A percentile compares a stretch with the other conserved stretches of the same genome.
Conservation (phyloP, 2,797 vertebrate genomes). For the Syngnathus rostellatus region DNA sequence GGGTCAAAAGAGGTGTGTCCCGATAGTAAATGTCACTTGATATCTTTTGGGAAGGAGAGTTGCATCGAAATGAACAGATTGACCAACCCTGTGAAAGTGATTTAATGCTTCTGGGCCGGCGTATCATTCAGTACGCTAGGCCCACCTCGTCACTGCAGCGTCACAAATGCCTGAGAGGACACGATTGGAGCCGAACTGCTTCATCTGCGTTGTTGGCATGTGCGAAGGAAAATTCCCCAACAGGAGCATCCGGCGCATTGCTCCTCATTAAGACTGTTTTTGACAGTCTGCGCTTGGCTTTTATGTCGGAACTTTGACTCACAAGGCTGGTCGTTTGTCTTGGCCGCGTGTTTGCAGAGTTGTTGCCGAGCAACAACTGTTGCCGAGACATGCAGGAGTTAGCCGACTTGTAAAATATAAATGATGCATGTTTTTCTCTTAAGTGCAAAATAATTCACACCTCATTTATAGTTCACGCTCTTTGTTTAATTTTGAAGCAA, state of each 20-base stretch:
- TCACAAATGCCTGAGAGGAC: constrained; percentile 42
- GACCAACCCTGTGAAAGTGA: constrained; percentile 36
- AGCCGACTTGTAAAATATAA: constrained; percentile 3
- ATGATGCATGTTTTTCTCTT: neutral
- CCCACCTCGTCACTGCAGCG: constrained; percentile 25
- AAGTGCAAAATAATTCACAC: neutral
- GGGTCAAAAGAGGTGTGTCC: constrained; percentile 45
- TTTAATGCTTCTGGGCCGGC: constrained; percentile 23
- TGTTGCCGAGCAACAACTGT: constrained; percentile 42
- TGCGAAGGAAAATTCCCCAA: constrained; percentile 39
- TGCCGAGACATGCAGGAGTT: neutral
- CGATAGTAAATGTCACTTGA: constrained; percentile 37
- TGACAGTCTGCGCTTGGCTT: constrained; percentile 38
- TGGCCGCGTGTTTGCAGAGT: constrained; percentile 46
- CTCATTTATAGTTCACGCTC: neutral
- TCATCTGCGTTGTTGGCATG: constrained; percentile 10
- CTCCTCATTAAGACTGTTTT: constrained; percentile 38
- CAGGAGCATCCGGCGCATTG: constrained; percentile 34
- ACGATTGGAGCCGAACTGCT: neutral
- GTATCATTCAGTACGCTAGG: constrained; percentile 5
- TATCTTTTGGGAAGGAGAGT: constrained; percentile 15
- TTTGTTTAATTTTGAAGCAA: neutral
- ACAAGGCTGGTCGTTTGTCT: constrained; percentile 43
- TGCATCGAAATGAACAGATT: constrained; percentile 19
- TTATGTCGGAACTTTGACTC: constrained; percentile 55